These are phyloP conservation scores for Athene noctua DNA, from an alignment of 2,113 vertebrate genomes.

Conservation along the genomic window DNA sequence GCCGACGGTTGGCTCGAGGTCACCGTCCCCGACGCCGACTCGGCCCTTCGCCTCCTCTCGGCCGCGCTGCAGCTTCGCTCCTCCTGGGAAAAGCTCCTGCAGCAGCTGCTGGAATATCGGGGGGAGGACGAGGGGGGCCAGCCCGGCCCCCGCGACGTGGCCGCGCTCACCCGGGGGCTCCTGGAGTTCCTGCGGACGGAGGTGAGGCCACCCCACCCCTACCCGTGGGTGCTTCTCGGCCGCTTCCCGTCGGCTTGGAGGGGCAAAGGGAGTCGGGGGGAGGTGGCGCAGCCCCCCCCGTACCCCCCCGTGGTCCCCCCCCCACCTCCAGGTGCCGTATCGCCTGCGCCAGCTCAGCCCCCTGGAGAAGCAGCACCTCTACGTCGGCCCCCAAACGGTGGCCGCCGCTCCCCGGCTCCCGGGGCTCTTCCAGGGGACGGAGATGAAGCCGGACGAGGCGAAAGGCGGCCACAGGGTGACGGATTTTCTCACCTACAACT, in stretches of 20 bases:
- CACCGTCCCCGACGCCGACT: slow-evolving; percentile 58
- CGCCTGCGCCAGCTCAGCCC: slow-evolving; percentile 78
- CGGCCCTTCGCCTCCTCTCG: slow-evolving; percentile 75
- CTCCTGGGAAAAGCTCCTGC: slow-evolving; percentile 81
- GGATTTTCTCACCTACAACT: slow-evolving; percentile 89
- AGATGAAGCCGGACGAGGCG: slow-evolving; percentile 75
- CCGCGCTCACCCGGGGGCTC: slow-evolving; percentile 73
- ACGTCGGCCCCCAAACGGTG: slow-evolving; percentile 80
- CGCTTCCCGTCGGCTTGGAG: too few species aligned
- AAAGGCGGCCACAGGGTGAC: slow-evolving; percentile 86
- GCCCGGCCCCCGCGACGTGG: slow-evolving; percentile 29
- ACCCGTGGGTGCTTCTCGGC: too few species aligned
- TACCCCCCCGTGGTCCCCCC: too few species aligned
- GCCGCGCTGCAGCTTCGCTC: slow-evolving; percentile 74
- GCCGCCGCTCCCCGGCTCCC: background rate
- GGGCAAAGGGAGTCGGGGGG: too few species aligned
- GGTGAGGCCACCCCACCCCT: slow-evolving; percentile 52
- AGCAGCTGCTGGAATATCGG: slow-evolving; percentile 68
- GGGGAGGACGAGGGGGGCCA: background rate
- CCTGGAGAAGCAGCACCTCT: slow-evolving; percentile 86
- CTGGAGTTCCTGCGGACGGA: slow-evolving; percentile 74
- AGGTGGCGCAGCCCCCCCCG: accelerated
- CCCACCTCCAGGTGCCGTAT: slow-evolving; percentile 86
- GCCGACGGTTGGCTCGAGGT: slow-evolving; percentile 89
- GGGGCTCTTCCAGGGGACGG: slow-evolving; percentile 71